These are phyloP conservation scores for Zoroaster sp. DNA, from an alignment of 53 echinoderm and acorn worm species.

Conservation along the genomic window DNA sequence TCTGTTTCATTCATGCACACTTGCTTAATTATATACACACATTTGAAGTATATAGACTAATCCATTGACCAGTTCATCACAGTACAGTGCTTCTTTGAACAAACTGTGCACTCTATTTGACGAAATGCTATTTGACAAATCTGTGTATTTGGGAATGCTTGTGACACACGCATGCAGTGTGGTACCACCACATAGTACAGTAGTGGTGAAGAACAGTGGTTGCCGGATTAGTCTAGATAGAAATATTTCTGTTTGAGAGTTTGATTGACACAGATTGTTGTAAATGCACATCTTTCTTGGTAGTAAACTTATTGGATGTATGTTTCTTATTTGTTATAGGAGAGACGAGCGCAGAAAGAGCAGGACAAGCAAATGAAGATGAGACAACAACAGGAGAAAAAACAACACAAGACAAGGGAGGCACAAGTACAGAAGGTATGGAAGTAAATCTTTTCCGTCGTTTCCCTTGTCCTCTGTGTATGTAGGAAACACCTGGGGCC, in stretches of 20 bases:
- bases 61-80: no score
- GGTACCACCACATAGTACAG: not conserved
- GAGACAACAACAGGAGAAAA: constrained; percentile 68
- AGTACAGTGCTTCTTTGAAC: no score
- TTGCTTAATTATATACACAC: no score
- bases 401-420: constrained; percentile 56
- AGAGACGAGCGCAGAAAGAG: constrained; percentile 64
- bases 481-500: not conserved
- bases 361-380: constrained; percentile 58
- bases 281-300: not conserved
- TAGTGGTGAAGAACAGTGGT: not conserved
- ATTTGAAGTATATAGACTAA: no score
- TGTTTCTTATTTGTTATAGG: constrained; percentile 29
- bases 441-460: not conserved
- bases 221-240: not conserved
- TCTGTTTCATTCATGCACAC: no score
- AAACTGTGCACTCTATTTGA: no score
- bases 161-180: not conserved
- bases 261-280: not conserved
- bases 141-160: no score
- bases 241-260: not conserved
- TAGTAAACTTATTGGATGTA: not conserved
- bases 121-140: no score
- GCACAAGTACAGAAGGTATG: constrained; percentile 42
- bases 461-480: not conserved